Conservation (phyloP, 92 coral and sea anemone species). For the Ricordea florida region DNA sequence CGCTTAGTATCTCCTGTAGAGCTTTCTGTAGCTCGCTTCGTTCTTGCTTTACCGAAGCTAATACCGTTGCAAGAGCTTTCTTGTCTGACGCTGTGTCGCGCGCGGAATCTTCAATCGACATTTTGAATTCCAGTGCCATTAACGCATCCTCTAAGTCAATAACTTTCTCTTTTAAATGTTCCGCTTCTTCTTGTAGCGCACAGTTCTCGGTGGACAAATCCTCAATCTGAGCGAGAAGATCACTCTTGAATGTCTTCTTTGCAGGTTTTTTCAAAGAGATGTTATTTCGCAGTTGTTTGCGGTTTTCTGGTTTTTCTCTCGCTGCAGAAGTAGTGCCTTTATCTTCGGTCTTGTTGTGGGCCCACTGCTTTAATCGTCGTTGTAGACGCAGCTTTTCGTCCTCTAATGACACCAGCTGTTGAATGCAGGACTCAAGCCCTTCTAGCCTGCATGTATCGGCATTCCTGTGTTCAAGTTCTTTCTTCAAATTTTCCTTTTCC, state of each 20-base stretch:
- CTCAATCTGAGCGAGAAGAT: constrained; percentile 11
- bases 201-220: constrained; percentile 58
- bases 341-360: neutral
- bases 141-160: constrained; percentile 64
- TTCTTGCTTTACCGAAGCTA: constrained; percentile 84
- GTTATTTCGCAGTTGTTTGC: neutral
- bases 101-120: constrained; percentile 59
- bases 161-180: constrained; percentile 55
- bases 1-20: constrained; percentile 54
- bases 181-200: constrained; percentile 58
- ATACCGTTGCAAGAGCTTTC: constrained; percentile 66
- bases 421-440: constrained; percentile 72
- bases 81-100: constrained; percentile 53
- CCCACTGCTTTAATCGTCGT: constrained; percentile 34
- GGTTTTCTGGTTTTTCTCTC: neutral
- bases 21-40: constrained; percentile 82
- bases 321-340: no score
- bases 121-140: constrained; percentile 64
- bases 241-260: neutral
- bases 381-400: constrained; percentile 67
- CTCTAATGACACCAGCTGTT: constrained; percentile 77
- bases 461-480: constrained; percentile 59
- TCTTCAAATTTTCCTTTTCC: constrained; percentile 73
- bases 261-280: neutral
- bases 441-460: constrained; percentile 75